Conservation (phyloP, 37 sponge, comb jelly and placozoan species). For the Geodia barretti region DNA sequence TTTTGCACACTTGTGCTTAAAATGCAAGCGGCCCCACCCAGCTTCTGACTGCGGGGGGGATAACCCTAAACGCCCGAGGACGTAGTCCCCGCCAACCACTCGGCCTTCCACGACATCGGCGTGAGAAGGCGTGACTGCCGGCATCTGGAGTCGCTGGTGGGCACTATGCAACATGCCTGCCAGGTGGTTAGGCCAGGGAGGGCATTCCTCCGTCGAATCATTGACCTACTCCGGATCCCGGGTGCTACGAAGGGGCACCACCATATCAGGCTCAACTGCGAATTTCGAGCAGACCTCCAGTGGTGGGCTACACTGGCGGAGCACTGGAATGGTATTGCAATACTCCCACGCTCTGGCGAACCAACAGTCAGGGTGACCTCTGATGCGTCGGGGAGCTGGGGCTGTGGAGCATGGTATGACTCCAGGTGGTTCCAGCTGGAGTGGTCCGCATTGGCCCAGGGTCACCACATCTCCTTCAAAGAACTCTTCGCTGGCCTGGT, state of each 20-base stretch:
- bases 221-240: constrained; percentile 1
- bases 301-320: constrained; percentile 34
- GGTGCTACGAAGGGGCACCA: background rate
- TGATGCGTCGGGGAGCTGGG: constrained; percentile 43
- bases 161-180: too few relatives aligned
- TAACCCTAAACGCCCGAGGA: too few relatives aligned
- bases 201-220: constrained; percentile 18
- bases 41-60: too few relatives aligned
- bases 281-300: constrained; percentile 15
- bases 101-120: too few relatives aligned
- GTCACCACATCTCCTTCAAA: constrained; percentile 19
- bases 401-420: constrained; percentile 28
- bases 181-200: too few relatives aligned
- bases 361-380: background rate
- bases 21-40: too few relatives aligned
- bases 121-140: too few relatives aligned
- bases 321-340: constrained; percentile 25
- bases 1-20: too few relatives aligned
- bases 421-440: constrained; percentile 45
- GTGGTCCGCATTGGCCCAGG: constrained; percentile 13
- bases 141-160: too few relatives aligned
- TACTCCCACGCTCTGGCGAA: background rate
- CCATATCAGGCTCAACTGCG: constrained; percentile 22
- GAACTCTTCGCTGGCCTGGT: constrained; percentile 38
- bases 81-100: too few relatives aligned